Base-by-base conservation (phyloP, 2,888 invertebrate genomes). In the Caenorhabditis sp. region DNA sequence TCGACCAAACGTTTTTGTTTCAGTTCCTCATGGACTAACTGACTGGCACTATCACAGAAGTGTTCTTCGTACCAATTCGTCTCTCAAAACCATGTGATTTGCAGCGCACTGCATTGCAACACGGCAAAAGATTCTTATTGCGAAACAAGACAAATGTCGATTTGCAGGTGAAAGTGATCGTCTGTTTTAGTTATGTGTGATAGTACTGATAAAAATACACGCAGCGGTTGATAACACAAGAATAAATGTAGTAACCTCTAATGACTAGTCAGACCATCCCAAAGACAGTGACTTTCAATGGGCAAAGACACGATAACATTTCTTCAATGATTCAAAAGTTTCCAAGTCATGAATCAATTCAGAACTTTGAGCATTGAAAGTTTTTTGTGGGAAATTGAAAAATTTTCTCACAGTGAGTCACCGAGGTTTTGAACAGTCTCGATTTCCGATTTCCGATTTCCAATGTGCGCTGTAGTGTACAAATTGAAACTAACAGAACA, bases 61-160 rank as follows among this genome's bases (percentile, higher is more conserved):
- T 47, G 47, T 47, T 47, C 47, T 47, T 47, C 47, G 47, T 47
- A 47, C 47, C 47, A 47, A 47, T 24, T 37, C 44, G 5, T 22
- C n/a, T 50, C n/a, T n/a, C 44, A 28, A 28, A 32, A 50, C 35
- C 69, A 69, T 69, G 69, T 69, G 69, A 69, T 69, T 26, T 20
- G 5, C n/a, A 47, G 18, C 47, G 9, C 47, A 20, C n/a, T 18
- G 40, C 40, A 13, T 13, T 13, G 40, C 40, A 40, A 47, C 18
- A 47, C 47, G 20, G n/a, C 18, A 18, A 47, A 3, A 18, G 47
- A 47, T 47, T n/a, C 18, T 20, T n/a, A 47, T 47, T 47, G 51
- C 26, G 24, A 53, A n/a, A 6, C 24, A 37, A 51, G 60, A 60
- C 26, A 37, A 24, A 44, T 37, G 37, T 40, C 18, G 61, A 70